Evolutionary conservation across 1,140 invertebrate species (phyloP).

Genomic region (Muscidifurax raptorellus): DNA sequence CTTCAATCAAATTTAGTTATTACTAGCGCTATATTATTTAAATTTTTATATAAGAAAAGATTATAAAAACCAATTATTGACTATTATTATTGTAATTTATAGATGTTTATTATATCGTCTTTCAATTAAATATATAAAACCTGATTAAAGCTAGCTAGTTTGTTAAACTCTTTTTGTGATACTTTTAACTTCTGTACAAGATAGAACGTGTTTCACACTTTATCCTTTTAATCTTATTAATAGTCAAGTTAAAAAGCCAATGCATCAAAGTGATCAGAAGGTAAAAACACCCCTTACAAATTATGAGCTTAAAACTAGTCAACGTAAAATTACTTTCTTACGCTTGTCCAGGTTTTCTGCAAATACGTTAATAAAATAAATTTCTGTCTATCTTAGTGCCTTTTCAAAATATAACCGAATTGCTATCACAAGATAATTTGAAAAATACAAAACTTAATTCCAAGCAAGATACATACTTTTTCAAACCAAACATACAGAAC

Average conservation of each 20-base stretch:
- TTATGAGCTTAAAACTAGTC: conserved; percentile 31
- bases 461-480: neutral
- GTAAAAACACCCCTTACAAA: conserved; percentile 14
- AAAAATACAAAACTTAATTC: neutral
- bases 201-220: conserved; percentile 18
- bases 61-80: neutral
- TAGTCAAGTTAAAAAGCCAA: conserved; percentile 4
- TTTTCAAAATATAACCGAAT: neutral
- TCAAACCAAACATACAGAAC: conserved; percentile 22
- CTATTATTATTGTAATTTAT: neutral
- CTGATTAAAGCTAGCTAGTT: conserved; percentile 27
- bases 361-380: neutral
- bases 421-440: neutral
- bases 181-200: conserved; percentile 46
- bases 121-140: conserved; percentile 20
- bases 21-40: neutral
- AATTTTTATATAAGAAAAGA: neutral
- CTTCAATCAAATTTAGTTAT: neutral
- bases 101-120: neutral
- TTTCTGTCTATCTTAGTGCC: neutral
- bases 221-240: neutral
- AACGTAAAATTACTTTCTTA: neutral
- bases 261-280: conserved; percentile 18
- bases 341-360: neutral
- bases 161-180: conserved; percentile 34